These are phyloP conservation scores for Pyrochroa serraticornis DNA, from an alignment of 2,888 invertebrate species.

Conservation along the genomic window DNA sequence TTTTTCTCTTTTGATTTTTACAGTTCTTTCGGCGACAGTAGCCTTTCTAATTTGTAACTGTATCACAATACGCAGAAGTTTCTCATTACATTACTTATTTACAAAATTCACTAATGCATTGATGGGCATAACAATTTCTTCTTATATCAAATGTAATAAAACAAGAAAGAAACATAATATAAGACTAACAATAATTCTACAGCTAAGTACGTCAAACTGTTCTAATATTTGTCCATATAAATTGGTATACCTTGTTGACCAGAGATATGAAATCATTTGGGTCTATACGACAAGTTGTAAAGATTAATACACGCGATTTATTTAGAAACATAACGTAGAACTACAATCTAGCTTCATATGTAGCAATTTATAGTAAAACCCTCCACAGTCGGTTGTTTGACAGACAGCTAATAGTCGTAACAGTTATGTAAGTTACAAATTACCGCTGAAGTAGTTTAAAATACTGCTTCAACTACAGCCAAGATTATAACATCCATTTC, in stretches of 20 bases:
- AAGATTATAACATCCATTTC: no score
- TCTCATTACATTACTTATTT: constrained; percentile 17
- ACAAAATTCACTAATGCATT: constrained; percentile 31
- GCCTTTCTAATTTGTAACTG: constrained; percentile 27
- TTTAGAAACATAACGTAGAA: no score
- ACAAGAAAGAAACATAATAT: constrained; percentile 12
- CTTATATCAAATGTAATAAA: constrained; percentile 12
- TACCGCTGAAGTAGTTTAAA: no score
- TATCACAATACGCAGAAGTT: constrained; percentile 34
- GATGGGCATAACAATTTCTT: constrained; percentile 23
- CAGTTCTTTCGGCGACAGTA: constrained; percentile 33
- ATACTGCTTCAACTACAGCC: no score
- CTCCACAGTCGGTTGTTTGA: no score
- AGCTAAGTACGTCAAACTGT: background rate
- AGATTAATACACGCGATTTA: no score
- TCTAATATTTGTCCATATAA: background rate
- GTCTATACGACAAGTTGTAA: no score
- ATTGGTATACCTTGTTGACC: constrained; percentile 19
- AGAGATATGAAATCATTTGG: constrained; percentile 11
- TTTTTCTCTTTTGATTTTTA: constrained; percentile 8
- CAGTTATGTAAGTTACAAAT: no score
- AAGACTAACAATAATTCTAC: constrained; percentile 8
- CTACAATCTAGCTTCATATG: no score
- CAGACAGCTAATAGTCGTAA: no score
- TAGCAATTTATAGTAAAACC: no score